Conservation (phyloP, 2,888 invertebrate genomes). For the Isotomurus palustris region DNA sequence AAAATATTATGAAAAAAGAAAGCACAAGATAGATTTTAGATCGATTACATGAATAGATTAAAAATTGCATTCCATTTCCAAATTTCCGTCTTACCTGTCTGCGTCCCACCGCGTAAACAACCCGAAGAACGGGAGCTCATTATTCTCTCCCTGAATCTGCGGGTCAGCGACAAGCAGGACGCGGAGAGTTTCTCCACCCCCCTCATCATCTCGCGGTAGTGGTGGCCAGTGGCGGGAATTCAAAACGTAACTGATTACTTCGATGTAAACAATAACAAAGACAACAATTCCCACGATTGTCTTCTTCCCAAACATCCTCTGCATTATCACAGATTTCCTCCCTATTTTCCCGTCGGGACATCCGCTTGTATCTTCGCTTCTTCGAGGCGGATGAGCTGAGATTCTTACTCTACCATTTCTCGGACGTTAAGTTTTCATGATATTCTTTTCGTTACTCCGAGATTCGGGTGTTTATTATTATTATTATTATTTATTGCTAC, state of each 20-base stretch:
- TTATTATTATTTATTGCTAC: too few relatives aligned
- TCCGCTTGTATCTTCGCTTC: too few relatives aligned
- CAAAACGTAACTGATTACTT: not conserved
- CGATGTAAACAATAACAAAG: too few relatives aligned
- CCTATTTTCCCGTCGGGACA: too few relatives aligned
- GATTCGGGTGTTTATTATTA: too few relatives aligned
- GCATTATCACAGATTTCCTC: too few relatives aligned
- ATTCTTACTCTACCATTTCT: too few relatives aligned
- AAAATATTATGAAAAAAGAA: not conserved
- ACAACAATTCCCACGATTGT: too few relatives aligned
- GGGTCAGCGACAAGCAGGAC: conserved; percentile 81
- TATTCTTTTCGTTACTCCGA: too few relatives aligned
- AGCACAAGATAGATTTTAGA: not conserved
- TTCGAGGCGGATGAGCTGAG: too few relatives aligned
- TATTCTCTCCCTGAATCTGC: conserved; percentile 78
- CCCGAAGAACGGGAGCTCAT: conserved; percentile 65
- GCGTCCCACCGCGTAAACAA: conserved; percentile 76
- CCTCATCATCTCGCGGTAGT: not conserved
- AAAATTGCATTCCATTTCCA: not conserved
- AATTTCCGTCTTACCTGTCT: conserved; percentile 63
- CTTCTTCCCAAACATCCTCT: too few relatives aligned
- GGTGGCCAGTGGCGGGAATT: not conserved
- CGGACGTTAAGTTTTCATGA: too few relatives aligned
- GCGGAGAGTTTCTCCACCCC: conserved; percentile 55
- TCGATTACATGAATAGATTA: not conserved